These are phyloP conservation scores for Cyprinodon tularosa DNA, from an alignment of 2,113 vertebrate genomes.

Conservation along the genomic window DNA sequence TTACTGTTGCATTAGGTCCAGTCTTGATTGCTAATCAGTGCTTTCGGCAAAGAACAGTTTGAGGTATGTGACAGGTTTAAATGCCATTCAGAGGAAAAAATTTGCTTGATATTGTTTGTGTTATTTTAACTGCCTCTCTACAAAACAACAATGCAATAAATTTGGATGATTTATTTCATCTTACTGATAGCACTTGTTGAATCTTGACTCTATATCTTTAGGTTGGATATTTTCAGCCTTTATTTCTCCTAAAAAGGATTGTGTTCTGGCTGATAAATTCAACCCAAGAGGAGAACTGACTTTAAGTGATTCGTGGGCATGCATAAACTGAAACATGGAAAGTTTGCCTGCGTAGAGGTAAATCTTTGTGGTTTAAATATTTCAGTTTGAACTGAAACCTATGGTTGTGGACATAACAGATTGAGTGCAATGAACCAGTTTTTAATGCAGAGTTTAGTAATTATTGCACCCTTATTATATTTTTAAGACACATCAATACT, in stretches of 20 bases:
- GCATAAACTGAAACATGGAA: slow-evolving; percentile 5
- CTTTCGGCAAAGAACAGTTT: too few species aligned
- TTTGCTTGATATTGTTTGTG: slow-evolving; percentile 20
- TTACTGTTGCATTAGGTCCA: too few species aligned
- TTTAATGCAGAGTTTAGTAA: not conserved
- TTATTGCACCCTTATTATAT: not conserved
- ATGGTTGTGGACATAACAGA: not conserved
- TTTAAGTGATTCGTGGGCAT: not conserved
- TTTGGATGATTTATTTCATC: slow-evolving; percentile 49
- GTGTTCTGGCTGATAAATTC: slow-evolving; percentile 50
- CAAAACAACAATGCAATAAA: slow-evolving; percentile 39
- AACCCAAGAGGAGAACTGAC: slow-evolving; percentile 5
- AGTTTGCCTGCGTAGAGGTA: not conserved
- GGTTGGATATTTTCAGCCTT: slow-evolving; percentile 30
- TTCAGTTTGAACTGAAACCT: slow-evolving; percentile 6
- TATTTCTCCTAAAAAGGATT: slow-evolving; percentile 35
- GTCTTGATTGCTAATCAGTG: too few species aligned
- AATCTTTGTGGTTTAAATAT: not conserved
- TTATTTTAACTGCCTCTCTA: slow-evolving; percentile 22
- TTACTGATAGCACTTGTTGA: slow-evolving; percentile 33
- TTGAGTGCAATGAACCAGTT: slow-evolving; percentile 3
- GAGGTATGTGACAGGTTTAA: too few species aligned
- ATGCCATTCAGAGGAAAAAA: slow-evolving; percentile 26
- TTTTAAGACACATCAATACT: slow-evolving; percentile 5
- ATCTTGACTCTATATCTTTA: slow-evolving; percentile 26